Percentiles rank a stretch among this genome's conserved stretches.
phyloP scores from a whole-genome alignment of 2,797 vertebrate species.

The Pogonophryne albipinna region DNA sequence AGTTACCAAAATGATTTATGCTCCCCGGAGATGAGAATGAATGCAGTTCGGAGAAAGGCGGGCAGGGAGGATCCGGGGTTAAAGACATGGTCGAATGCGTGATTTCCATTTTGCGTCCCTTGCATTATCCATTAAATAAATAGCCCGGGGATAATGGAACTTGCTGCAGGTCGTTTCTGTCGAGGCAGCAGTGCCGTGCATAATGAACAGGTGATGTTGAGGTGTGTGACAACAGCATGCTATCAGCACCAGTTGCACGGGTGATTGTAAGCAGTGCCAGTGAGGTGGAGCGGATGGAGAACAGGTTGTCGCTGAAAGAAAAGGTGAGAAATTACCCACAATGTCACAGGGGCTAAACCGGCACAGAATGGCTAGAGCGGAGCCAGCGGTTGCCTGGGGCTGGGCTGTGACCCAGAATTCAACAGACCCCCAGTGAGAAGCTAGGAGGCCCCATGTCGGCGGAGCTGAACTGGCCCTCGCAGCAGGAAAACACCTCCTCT shows the following conservation, averaged over 20 bases:
- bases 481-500: constrained; percentile 65
- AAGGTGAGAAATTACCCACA: constrained; percentile 65
- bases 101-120: constrained; percentile 76
- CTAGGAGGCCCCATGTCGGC: constrained; percentile 54
- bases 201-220: constrained; percentile 67
- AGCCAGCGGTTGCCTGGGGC: constrained; percentile 66
- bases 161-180: constrained; percentile 53
- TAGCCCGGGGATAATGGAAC: constrained; percentile 74
- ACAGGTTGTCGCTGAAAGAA: constrained; percentile 63
- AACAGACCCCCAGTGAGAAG: constrained; percentile 65
- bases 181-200: constrained; percentile 57
- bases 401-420: constrained; percentile 71
- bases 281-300: constrained; percentile 52
- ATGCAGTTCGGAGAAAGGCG: constrained; percentile 33
- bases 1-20: constrained; percentile 74
- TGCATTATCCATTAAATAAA: constrained; percentile 85
- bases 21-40: constrained; percentile 41
- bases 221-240: constrained; percentile 20
- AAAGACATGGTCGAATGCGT: constrained; percentile 75
- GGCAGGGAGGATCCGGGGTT: constrained; percentile 60
- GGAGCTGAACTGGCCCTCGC: constrained; percentile 55
- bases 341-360: constrained; percentile 49
- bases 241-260: constrained; percentile 62
- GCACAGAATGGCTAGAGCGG: constrained; percentile 48
- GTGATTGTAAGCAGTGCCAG: constrained; percentile 32